Base-by-base conservation (phyloP, 2,797 vertebrate species). In the Rhadinocentrus ornatus region DNA sequence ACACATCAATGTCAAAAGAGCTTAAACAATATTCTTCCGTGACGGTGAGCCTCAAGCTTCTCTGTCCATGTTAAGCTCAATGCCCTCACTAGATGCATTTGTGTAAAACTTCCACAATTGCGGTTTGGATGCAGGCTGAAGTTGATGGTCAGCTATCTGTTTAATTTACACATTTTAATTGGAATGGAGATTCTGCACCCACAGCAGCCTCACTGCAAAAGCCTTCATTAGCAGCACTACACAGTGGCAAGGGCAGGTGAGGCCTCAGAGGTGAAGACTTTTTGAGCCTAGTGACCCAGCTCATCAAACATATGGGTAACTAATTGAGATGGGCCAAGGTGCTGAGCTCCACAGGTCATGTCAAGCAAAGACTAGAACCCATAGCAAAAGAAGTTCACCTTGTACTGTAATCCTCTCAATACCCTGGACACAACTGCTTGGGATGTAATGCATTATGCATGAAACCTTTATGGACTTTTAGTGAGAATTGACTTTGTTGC, bases 131-230 rank as follows among this genome's bases (percentile, higher is more conserved):
- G 56, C 73, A 69, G 46, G 73, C 69, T 77, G 70, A 81, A 83
- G 81, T 78, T 86, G 82, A 91, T 84, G 74, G 81, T 89, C 80
- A 81, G 82, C 81, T 77, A 67, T 70, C 80, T 62, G 73, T 88
- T 89, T 90, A 90, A 94, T 93, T 92, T 90, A 90, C 90, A 93
- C 91, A 83, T 93, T 95, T 93, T 93, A 95, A 94, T 94, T 92
- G 92, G 93, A 84, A 86, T 58, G 66, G 86, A 88, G 87, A 62
- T 81, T 65, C 55, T 59, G 73, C 76, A 84, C 86, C 85, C 81
- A 69, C 75, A 84, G 91, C 77, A 58, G 62, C 81, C 72, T 90
- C 77, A 68, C 74, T 71, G 82, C 73, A 82, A 88, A n/a, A 91
- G 88, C 91, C 84, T 91, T 94, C 90, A 93, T 94, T 93, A 94